Base-by-base conservation (phyloP, 2,888 invertebrate genomes). In the Eupithecia inturbata region DNA sequence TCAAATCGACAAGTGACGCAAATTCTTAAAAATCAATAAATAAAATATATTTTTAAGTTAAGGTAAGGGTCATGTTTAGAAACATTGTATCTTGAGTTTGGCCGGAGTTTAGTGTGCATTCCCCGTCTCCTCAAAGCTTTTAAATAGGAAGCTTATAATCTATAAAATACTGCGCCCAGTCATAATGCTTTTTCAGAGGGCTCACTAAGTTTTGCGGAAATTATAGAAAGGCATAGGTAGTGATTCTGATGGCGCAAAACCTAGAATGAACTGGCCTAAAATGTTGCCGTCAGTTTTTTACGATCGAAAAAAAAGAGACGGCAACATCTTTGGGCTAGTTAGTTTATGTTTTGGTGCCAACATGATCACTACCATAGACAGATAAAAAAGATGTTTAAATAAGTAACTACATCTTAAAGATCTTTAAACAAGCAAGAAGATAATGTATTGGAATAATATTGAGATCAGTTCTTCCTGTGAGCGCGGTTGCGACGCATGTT, bases 401-500 rank as follows among this genome's bases (percentile, higher is more conserved):
- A 22, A 53, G 10, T 53, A 53, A 22, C 53, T 53, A 53, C 53
- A 53, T 53, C n/a, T 53, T 22, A 22, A 22, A 10, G 53, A 45
- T n/a, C 16, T 16, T 19, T 16, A 45, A n/a, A 53, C 12, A 12
- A 57, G 57, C 57, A 57, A 57, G n/a, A 3, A 53, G 10, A 57
- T 57, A 26, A 31, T 62, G 62, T 19, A 62, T 16, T 28, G 60
- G 60, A 60, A 41, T 22, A 31, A 66, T 68, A 74, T 28, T 39
- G 36, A 57, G 36, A 80, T 95, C 92, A 97, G 91, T 97, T 97
- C 92, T 97, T 97, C 81, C 97, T 95, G 85, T 97, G 96, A 63
- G 97, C 96, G 75, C 98, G 96, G 82, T 93, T 93, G 80, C 98
- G 96, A 79, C 97, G 97, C 97, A 98, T 97, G 75, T 97, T 97